These are phyloP conservation scores for Plebejus melissa DNA, from an alignment of 2,888 invertebrate species.

Conservation along the genomic window DNA sequence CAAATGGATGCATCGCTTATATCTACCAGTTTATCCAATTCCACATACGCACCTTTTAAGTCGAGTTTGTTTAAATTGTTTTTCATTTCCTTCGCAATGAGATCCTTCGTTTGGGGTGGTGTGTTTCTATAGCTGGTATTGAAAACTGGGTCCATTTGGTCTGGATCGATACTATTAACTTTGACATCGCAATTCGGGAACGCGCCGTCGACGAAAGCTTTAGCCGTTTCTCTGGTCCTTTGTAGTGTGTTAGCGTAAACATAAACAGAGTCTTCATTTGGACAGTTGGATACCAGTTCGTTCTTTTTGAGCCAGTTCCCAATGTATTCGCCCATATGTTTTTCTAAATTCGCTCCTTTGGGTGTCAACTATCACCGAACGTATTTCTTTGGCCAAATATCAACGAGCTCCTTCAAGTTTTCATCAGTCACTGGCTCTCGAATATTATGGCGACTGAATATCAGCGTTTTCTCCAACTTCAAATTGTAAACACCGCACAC, in stretches of 20 bases:
- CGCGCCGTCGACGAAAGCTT: constrained; percentile 51
- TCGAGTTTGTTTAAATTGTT: constrained; percentile 44
- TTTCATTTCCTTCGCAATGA: constrained; percentile 47
- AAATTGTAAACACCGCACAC: constrained; percentile 30
- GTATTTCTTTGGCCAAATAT: constrained; percentile 55
- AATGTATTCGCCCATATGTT: constrained; percentile 57
- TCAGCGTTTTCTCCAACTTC: constrained; percentile 50
- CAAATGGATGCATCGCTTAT: constrained; percentile 52
- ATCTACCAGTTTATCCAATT: constrained; percentile 52
- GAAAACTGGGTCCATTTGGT: constrained; percentile 50
- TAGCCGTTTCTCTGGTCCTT: constrained; percentile 55
- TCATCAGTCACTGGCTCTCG: constrained; percentile 51
- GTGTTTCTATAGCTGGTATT: constrained; percentile 49
- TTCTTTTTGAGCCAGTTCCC: constrained; percentile 50
- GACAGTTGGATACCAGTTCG: constrained; percentile 48
- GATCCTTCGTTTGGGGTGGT: constrained; percentile 42
- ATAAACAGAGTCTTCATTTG: constrained; percentile 43
- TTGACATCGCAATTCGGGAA: constrained; percentile 52
- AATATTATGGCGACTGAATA: constrained; percentile 60
- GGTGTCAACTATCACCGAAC: no score
- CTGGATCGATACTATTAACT: constrained; percentile 44
- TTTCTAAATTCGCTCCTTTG: constrained; percentile 58
- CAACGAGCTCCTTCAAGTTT: constrained; percentile 43
- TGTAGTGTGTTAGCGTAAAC: constrained; percentile 57
- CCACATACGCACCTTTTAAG: constrained; percentile 44